Evolutionary conservation across 2,797 vertebrate genomes (phyloP), one percentile per base, ranked within the genome.

Genomic region (Lerista edwardsae): DNA sequence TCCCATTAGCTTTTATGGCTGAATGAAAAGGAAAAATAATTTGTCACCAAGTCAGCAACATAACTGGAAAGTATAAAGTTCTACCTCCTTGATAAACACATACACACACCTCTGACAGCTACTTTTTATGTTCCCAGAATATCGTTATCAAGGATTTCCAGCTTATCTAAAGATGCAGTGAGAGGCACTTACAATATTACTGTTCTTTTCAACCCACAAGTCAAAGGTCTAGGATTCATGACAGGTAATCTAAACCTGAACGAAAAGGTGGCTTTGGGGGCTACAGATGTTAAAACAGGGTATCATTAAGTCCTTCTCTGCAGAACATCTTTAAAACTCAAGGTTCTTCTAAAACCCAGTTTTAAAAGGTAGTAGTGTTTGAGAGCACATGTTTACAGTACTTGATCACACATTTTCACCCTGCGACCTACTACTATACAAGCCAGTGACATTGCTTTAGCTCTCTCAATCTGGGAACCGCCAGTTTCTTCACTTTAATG

Each of bases 51-150:
- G 65, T 79, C 92, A 88, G 90, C 85, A 87, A 91, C 80, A 87
- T 59, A 72, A 87, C 83, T 77, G 78, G 41, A 91, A 89, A 72
- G 77, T 76, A 88, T 80, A 84, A 85, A 80, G 75, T 85, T 68
- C 51, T 39, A 78, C 59, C 78, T 84, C 77, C 69, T 90, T 83
- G 85, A 80, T 84, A 93, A 93, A 87, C 78, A 93, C 84, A n/a
- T n/a, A n/a, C 79, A 85, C 74, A 19, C 51, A 55, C 51, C 51
- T 15, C 41, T 39, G 29, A 69, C 78, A 74, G 61, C 71, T 12
- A 25, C 39, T 10, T 8, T 15, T 4, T n/a, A n/a, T 47, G 75
- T n/a, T 34, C 27, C 62, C 4, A 34, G 59, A 61, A 55, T 11
- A 76, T 79, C 4, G 15, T 0, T 36, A 17, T 15, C 79, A 82